Conservation (phyloP, 2,888 invertebrate species). For the Invenusta paracnida region DNA sequence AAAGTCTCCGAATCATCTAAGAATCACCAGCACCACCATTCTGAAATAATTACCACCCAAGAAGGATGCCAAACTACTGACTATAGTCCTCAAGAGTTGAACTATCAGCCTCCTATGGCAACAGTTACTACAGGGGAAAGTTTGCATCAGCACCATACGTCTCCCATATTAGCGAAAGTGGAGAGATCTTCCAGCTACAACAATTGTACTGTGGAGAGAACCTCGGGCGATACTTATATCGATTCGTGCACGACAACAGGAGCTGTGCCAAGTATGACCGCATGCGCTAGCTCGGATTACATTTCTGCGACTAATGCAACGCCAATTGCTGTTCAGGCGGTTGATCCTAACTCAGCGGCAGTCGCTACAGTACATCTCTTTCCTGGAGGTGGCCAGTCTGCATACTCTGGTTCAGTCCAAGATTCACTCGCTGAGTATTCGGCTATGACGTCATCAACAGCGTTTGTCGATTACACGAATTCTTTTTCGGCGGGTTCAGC, state of each 20-base stretch:
- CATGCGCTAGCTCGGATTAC: not conserved
- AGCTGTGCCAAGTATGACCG: too few relatives aligned
- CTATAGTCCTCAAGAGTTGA: not conserved
- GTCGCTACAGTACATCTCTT: not conserved
- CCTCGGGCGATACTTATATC: not conserved
- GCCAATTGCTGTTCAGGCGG: not conserved
- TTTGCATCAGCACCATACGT: too few relatives aligned
- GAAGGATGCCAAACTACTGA: not conserved
- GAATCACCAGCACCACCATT: not conserved
- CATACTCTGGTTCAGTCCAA: not conserved
- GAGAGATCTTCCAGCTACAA: not conserved
- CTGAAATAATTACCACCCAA: too few relatives aligned
- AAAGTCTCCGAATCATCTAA: not conserved
- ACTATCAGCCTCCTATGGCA: slow-evolving; percentile 2
- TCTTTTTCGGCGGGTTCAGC: not conserved
- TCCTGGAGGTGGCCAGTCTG: too few relatives aligned
- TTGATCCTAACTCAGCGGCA: not conserved
- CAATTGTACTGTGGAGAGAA: not conserved
- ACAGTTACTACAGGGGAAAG: too few relatives aligned
- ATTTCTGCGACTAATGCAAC: not conserved
- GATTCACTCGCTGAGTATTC: not conserved
- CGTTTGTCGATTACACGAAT: not conserved
- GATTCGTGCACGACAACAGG: not conserved
- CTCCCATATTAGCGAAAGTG: too few relatives aligned
- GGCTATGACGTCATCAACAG: too few relatives aligned